These are phyloP conservation scores for Cacatua alba DNA, from an alignment of 2,113 vertebrate species.

Conservation along the genomic window DNA sequence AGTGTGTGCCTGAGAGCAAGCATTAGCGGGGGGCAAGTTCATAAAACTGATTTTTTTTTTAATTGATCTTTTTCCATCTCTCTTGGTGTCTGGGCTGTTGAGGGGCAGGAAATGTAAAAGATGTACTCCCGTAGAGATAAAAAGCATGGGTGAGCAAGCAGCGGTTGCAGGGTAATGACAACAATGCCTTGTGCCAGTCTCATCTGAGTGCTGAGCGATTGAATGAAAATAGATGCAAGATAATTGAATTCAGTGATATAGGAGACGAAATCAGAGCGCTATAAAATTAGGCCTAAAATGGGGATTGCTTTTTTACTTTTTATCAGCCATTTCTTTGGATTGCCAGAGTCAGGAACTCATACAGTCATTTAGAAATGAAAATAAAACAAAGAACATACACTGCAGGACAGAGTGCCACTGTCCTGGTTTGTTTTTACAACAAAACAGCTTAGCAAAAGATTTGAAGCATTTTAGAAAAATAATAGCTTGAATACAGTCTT, in stretches of 20 bases:
- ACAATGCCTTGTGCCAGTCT: neutral
- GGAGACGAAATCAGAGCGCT: neutral
- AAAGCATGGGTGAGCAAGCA: rapidly evolving
- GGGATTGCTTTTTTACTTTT: neutral
- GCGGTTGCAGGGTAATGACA: neutral
- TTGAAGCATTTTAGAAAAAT: neutral
- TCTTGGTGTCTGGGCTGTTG: neutral
- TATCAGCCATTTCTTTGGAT: neutral
- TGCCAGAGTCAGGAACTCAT: neutral
- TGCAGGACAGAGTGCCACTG: neutral
- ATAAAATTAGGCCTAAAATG: neutral
- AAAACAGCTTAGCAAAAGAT: neutral
- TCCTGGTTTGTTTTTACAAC: neutral
- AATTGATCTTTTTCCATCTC: neutral
- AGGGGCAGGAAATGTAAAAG: neutral
- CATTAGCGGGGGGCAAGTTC: neutral
- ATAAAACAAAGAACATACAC: neutral
- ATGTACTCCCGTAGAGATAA: neutral
- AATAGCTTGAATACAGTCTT: neutral
- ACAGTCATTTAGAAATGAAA: neutral
- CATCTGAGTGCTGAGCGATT: neutral
- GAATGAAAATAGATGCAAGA: slow-evolving; percentile 2
- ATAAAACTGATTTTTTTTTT: neutral
- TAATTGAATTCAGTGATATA: slow-evolving; percentile 31
- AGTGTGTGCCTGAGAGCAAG: neutral